Evolutionary conservation across 2,888 invertebrate species (phyloP), one percentile per base, ranked within the genome.

Genomic region (Cryptocephalus primarius): DNA sequence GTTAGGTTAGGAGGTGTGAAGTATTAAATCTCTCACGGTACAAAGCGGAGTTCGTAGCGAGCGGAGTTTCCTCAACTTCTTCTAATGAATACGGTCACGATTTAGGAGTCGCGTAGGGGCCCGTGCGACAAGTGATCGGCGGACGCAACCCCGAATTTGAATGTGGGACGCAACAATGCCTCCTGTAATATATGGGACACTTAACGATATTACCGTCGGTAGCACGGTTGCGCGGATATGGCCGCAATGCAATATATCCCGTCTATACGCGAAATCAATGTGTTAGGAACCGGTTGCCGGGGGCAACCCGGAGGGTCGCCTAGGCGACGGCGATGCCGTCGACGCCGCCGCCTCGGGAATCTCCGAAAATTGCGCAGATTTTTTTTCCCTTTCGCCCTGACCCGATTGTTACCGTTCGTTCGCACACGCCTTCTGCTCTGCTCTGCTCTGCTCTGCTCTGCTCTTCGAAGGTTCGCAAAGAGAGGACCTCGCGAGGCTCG

Each of bases 181-280:
- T 55, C 53, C 57, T 8, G 54, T 59, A 64, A 65, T 65, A 64
- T 65, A 64, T 64, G 64, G 64, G 58, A 65, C 65, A 66, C 65
- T 64, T 63, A 65, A 63, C 64, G 62, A 63, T 64, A 66, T 66
- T 64, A 65, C 63, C 56, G 53, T 53, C 51, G 44, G 52, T 44
- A 14, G 31, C 42, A 32, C 31, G 40, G 22, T 40, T 40, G 40
- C 40, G 40, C 40, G 40, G 8, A 40, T 40, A 45, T 42, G 41
- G 47, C 50, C 45, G 50, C 50, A 50, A 48, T 39, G 68, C 68
- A 65, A 69, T 69, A 69, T 68, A 70, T 70, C 66, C 61, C 65
- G 69, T 70, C 70, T 69, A 69, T 66, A 62, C 61, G 60, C 59
- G 69, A 69, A 71, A 71, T 71, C 71, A 69, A 71, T 71, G 71